Conservation (phyloP, 2,888 invertebrate genomes). For the Acleris cristana region DNA sequence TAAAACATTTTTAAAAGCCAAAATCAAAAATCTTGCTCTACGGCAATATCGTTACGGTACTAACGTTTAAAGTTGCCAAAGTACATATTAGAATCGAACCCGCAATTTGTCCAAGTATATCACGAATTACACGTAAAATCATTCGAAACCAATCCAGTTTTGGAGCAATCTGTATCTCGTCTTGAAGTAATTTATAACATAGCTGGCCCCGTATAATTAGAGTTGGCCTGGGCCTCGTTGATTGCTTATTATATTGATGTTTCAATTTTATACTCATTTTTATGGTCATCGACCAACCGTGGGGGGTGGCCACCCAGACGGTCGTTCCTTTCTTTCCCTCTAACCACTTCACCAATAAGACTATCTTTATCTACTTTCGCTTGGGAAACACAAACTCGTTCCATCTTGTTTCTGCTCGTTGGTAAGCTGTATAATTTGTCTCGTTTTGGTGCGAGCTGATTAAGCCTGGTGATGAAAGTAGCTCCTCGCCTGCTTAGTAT, state of each 20-base stretch:
- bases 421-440: constrained; percentile 41
- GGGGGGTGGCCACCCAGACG: constrained; percentile 84
- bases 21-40: no score
- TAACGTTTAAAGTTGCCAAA: constrained; percentile 11
- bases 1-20: no score
- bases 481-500: constrained; percentile 53
- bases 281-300: constrained; percentile 84
- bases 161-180: constrained; percentile 71
- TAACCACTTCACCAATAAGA: constrained; percentile 46
- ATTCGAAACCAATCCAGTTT: constrained; percentile 45
- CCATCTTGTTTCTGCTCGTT: constrained; percentile 56
- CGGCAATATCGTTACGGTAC: no score
- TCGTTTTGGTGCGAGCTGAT: constrained; percentile 55
- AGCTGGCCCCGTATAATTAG: constrained; percentile 80
- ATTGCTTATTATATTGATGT: constrained; percentile 85
- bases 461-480: constrained; percentile 73
- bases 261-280: constrained; percentile 84
- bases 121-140: constrained; percentile 26
- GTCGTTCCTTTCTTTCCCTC: constrained; percentile 58
- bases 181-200: constrained; percentile 77
- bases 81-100: background rate
- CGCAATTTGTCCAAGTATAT: constrained; percentile 26
- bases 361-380: constrained; percentile 66
- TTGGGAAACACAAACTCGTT: constrained; percentile 56
- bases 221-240: constrained; percentile 69